phyloP scores from a whole-genome alignment of 2,797 vertebrate species.

The Alca torda region DNA sequence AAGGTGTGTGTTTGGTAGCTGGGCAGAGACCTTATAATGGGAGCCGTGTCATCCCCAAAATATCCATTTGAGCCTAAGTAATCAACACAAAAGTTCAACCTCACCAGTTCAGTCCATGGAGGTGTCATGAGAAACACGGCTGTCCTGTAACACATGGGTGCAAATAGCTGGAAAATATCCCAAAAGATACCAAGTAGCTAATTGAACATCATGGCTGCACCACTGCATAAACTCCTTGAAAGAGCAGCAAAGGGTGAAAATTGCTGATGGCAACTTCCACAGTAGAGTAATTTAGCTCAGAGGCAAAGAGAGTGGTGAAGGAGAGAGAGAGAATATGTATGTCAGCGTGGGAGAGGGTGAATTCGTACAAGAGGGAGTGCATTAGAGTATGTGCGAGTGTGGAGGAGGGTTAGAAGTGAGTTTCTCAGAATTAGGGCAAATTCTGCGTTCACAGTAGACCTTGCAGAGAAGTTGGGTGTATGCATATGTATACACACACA shows the following conservation, averaged over 20 bases:
- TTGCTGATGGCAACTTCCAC: slow-evolving; percentile 53
- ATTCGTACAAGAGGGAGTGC: slow-evolving; percentile 10
- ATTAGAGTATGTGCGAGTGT: slow-evolving; percentile 32
- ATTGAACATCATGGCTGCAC: not conserved
- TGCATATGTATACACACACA: not conserved
- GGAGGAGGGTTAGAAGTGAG: slow-evolving; percentile 29
- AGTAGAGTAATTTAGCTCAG: slow-evolving; percentile 57
- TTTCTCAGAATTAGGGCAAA: slow-evolving; percentile 47
- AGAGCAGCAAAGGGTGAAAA: slow-evolving; percentile 57
- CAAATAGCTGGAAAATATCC: not conserved
- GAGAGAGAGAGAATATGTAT: slow-evolving; percentile 34
- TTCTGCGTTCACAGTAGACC: not conserved
- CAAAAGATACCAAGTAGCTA: not conserved
- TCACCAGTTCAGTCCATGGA: not conserved
- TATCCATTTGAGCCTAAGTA: not conserved
- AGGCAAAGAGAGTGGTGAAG: slow-evolving; percentile 31
- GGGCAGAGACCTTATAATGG: not conserved
- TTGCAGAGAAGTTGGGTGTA: not conserved
- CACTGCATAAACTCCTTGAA: slow-evolving; percentile 34
- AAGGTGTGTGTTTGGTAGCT: not conserved
- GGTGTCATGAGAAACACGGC: not conserved
- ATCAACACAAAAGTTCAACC: not conserved
- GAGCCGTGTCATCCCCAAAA: not conserved
- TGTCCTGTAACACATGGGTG: not conserved
- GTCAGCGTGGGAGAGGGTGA: slow-evolving; percentile 35